phyloP scores from a whole-genome alignment of 2,888 invertebrate genomes.

The Buathra laborator region DNA sequence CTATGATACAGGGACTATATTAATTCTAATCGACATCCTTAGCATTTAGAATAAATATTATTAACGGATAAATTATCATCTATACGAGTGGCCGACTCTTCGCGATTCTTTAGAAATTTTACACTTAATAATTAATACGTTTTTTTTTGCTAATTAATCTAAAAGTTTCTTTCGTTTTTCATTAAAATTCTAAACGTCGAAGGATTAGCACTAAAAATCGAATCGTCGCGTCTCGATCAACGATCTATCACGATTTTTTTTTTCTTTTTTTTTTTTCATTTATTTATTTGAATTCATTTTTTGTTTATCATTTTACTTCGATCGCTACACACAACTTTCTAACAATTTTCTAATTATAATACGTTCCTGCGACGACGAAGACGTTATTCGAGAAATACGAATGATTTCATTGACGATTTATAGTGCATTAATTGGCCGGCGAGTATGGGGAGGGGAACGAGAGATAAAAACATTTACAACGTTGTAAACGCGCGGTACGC shows the following conservation, averaged over 20 bases:
- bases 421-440: conserved; percentile 75
- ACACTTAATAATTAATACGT: conserved; percentile 42
- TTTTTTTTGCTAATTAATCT: neutral
- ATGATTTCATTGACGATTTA: conserved; percentile 70
- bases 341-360: conserved; percentile 58
- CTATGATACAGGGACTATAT: conserved; percentile 62
- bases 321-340: conserved; percentile 53
- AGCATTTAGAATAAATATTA: conserved; percentile 68
- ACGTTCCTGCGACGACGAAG: conserved; percentile 8
- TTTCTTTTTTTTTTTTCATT: neutral
- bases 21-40: conserved; percentile 48
- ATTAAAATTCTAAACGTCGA: conserved; percentile 6
- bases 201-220: conserved; percentile 28
- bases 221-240: conserved; percentile 5
- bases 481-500: conserved; percentile 74
- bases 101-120: conserved; percentile 46
- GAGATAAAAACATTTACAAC: conserved; percentile 77
- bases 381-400: conserved; percentile 65
- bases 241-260: conserved; percentile 51
- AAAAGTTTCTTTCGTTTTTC: neutral
- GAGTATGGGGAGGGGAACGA: conserved; percentile 56
- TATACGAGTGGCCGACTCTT: conserved; percentile 47
- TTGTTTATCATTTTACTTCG: conserved; percentile 20
- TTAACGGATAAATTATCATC: conserved; percentile 54
- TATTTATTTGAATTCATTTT: neutral